phyloP scores from a whole-genome alignment of 1,140 invertebrate genomes.

The Apis cerana region DNA sequence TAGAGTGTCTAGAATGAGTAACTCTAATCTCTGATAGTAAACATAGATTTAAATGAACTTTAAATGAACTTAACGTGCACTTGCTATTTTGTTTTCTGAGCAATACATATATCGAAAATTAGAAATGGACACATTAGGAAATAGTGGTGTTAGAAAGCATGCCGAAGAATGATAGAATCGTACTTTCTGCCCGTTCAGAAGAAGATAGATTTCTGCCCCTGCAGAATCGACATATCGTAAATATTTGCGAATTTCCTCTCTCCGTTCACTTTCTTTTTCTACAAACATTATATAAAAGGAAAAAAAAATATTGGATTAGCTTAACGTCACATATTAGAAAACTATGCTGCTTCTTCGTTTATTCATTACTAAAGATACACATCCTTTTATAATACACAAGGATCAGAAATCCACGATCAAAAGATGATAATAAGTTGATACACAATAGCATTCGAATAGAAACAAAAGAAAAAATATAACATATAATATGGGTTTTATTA shows the following conservation, averaged over 20 bases:
- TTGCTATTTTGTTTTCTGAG: constrained; percentile 64
- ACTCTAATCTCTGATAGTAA: neutral
- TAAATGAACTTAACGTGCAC: constrained; percentile 59
- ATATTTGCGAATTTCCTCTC: constrained; percentile 62
- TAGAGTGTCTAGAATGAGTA: constrained; percentile 5
- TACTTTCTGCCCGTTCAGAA: constrained; percentile 67
- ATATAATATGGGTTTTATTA: neutral
- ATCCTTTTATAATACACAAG: constrained; percentile 32
- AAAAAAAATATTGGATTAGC: constrained; percentile 8
- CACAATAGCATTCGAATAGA: neutral
- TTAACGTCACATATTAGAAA: constrained; percentile 54
- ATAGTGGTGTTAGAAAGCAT: constrained; percentile 29
- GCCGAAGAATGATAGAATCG: constrained; percentile 44
- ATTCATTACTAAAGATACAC: constrained; percentile 29
- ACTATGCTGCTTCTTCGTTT: constrained; percentile 45
- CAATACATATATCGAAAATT: constrained; percentile 51
- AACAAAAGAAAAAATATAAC: neutral
- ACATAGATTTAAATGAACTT: constrained; percentile 60
- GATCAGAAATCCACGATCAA: constrained; percentile 37
- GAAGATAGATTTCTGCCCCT: too few relatives aligned
- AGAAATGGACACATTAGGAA: neutral
- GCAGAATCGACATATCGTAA: constrained; percentile 64
- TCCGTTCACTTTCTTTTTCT: neutral
- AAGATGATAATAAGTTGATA: constrained; percentile 20
- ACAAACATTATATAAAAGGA: neutral